phyloP scores from a whole-genome alignment of 1,140 invertebrate genomes.

The Dermatophagoides farinae region DNA sequence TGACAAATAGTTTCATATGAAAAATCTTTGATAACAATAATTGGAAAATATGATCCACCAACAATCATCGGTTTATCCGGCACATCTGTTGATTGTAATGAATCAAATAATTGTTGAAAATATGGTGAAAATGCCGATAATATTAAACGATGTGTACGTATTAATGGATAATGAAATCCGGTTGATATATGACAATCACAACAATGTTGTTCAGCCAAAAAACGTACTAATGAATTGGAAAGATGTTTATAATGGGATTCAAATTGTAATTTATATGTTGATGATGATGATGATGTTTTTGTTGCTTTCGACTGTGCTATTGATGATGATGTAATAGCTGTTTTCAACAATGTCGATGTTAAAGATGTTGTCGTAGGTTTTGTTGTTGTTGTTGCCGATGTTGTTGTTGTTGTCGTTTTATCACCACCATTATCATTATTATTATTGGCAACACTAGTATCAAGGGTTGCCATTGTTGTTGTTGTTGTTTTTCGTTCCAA shows the following conservation, averaged over 20 bases:
- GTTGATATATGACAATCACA: background rate
- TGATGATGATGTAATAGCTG: too few species aligned
- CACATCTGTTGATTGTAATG: background rate
- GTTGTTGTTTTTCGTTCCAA: too few species aligned
- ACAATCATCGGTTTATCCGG: too few species aligned
- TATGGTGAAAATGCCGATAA: slow-evolving; percentile 13
- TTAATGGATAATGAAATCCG: background rate
- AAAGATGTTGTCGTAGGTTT: too few species aligned
- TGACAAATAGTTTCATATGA: slow-evolving; percentile 70
- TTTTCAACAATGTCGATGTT: too few species aligned
- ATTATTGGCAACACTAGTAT: too few species aligned
- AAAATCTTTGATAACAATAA: slow-evolving; percentile 73
- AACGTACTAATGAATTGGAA: background rate
- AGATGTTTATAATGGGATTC: background rate
- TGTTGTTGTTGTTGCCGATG: too few species aligned
- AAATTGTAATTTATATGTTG: background rate
- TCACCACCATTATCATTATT: too few species aligned
- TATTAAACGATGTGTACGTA: slow-evolving; percentile 14
- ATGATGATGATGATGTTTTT: too few species aligned
- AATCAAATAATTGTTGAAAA: slow-evolving; percentile 12
- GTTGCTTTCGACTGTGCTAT: too few species aligned
- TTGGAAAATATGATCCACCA: slow-evolving; percentile 32
- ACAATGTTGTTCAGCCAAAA: background rate
- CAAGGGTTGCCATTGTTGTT: too few species aligned
- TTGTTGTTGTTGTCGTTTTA: too few species aligned